Conservation (phyloP, 2,888 invertebrate species). For the Asteroscopus sphinx region DNA sequence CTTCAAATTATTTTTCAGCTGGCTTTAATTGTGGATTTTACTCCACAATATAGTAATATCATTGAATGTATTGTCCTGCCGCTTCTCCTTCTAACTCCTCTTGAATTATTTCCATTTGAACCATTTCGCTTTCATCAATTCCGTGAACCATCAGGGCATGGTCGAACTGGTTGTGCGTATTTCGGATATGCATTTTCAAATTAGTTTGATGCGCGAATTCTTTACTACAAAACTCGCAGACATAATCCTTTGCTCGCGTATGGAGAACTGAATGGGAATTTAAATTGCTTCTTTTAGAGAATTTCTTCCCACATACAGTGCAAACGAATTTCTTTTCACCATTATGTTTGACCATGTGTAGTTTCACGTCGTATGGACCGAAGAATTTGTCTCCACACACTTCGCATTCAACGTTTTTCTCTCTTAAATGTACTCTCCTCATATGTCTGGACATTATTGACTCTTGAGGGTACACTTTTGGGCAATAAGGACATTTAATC, state of each 20-base stretch:
- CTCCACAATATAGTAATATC: conserved; percentile 36
- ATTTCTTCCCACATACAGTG: conserved; percentile 90
- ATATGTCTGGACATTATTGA: conserved; percentile 90
- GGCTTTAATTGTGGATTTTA: conserved; percentile 7
- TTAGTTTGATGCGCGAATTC: conserved; percentile 84
- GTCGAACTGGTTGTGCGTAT: conserved; percentile 66
- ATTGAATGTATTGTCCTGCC: conserved; percentile 57
- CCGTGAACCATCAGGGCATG: conserved; percentile 55
- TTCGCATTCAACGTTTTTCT: conserved; percentile 84
- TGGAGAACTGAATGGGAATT: conserved; percentile 90
- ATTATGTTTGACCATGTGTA: conserved; percentile 88
- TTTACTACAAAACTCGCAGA: conserved; percentile 88
- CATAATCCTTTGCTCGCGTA: conserved; percentile 84
- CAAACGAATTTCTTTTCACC: conserved; percentile 90
- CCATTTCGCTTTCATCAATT: conserved; percentile 66
- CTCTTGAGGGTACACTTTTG: conserved; percentile 86
- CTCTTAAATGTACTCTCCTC: conserved; percentile 89
- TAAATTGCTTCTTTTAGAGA: conserved; percentile 90
- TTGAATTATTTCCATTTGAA: conserved; percentile 74
- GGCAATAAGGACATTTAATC: conserved; percentile 84
- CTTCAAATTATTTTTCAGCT: no score
- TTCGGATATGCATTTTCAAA: conserved; percentile 74
- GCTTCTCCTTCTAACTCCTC: conserved; percentile 70
- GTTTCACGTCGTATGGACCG: conserved; percentile 80
- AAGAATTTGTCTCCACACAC: conserved; percentile 85